Base-by-base conservation (phyloP, 2,797 vertebrate genomes). In the Eulemur rubriventer region DNA sequence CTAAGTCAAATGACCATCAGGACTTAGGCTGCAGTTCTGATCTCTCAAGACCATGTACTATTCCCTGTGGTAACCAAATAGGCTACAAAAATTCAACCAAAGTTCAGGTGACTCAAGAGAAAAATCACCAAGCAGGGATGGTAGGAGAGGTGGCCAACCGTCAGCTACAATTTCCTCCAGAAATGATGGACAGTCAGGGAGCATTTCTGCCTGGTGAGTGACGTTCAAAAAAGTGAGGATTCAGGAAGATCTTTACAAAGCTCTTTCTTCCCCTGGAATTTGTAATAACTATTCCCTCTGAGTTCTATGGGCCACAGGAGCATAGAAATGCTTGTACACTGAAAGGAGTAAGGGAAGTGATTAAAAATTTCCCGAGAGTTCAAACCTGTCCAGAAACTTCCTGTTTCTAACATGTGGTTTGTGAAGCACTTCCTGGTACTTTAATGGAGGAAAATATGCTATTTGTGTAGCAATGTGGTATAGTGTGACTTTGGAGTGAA, bases 41-140 rank as follows among this genome's bases (percentile, higher is more conserved):
- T 26, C 46, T 80, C 73, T n/a, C 83, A 28, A 38, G 46, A 57
- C 57, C 63, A 12, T 10, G 78, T 1, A 48, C 35, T 86, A 61
- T 96, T 96, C 91, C 89, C 38, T 67, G 70, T 65, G 33, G 30
- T 80, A 96, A 96, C 9, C 96, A 93, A 59, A 17, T 46, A 11
- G 24, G 33, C 73, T 85, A 59, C 84, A 63, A 95, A 97, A 92
- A 97, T 87, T 96, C 95, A 97, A 5, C 67, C 46, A 41, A 96
- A 97, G 86, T 94, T 98, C 80, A 95, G 67, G 57, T 14, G 17
- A 65, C 6, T 41, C 0, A 10, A 82, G 9, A 84, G 61, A 91
- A 87, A 87, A 69, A 67, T 55, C 59, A 61, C 73, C 6, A 10
- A 94, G 63, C 61, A 18, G 1, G 38, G 6, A 86, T 72, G 4